These are phyloP conservation scores for Abrostola tripartita DNA, from an alignment of 2,888 invertebrate genomes.

Conservation along the genomic window DNA sequence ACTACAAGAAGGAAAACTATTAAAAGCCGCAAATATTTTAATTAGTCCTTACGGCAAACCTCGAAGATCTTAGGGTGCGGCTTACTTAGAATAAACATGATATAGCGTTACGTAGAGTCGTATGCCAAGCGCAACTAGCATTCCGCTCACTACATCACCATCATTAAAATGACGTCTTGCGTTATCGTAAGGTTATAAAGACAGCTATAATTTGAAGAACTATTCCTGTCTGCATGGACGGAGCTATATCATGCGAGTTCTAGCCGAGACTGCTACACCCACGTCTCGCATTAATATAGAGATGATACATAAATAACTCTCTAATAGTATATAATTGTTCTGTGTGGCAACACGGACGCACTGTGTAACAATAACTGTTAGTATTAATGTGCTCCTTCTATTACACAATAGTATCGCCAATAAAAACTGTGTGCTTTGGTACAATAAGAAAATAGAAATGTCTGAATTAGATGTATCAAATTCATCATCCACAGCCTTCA, in stretches of 20 bases:
- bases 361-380: conserved; percentile 43
- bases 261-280: conserved; percentile 26
- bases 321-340: conserved; percentile 40
- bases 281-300: conserved; percentile 33
- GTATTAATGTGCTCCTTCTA: conserved; percentile 46
- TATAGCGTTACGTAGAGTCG: neutral
- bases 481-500: no score
- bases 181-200: no score
- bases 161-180: neutral
- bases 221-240: no score
- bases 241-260: conserved; percentile 30
- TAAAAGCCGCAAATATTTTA: conserved; percentile 23
- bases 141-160: neutral
- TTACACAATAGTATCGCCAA: conserved; percentile 37
- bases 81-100: conserved; percentile 44
- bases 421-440: conserved; percentile 12
- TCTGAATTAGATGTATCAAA: neutral
- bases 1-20: conserved; percentile 5
- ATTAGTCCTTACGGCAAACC: conserved; percentile 3
- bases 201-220: no score
- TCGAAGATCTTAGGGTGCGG: neutral
- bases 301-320: conserved; percentile 44
- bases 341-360: conserved; percentile 24
- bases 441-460: neutral
- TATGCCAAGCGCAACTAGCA: neutral